Percentiles rank a stretch among this genome's conserved stretches.
These are phyloP conservation scores for Calypte anna DNA, from an alignment of 2,113 vertebrate species.

Conservation along the genomic window DNA sequence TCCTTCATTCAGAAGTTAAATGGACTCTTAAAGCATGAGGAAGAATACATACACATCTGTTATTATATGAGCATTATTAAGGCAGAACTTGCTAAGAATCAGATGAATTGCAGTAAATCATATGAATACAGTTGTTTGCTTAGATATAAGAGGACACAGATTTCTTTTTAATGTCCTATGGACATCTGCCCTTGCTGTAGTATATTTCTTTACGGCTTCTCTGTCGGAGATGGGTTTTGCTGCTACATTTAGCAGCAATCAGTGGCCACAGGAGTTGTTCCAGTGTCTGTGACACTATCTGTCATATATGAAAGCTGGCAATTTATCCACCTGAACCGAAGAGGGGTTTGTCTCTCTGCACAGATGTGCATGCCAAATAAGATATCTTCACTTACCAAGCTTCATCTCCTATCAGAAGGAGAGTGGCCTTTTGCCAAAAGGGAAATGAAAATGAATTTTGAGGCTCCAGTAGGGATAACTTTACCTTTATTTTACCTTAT, in stretches of 20 bases:
- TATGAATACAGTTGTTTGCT: slow-evolving; percentile 1
- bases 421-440: slow-evolving; percentile 16
- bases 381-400: neutral
- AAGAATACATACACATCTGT: slow-evolving; percentile 49
- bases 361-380: slow-evolving; percentile 21
- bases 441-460: neutral
- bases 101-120: slow-evolving; percentile 21
- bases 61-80: slow-evolving; percentile 40
- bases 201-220: neutral
- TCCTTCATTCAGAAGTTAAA: slow-evolving; percentile 69
- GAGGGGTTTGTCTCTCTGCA: neutral
- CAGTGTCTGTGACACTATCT: slow-evolving; percentile 47
- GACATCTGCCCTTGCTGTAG: neutral
- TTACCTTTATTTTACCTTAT: neutral
- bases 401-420: slow-evolving; percentile 1
- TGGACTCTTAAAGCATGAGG: slow-evolving; percentile 62
- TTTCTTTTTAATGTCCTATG: slow-evolving; percentile 2
- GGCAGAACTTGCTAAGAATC: slow-evolving; percentile 5
- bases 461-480: neutral
- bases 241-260: neutral
- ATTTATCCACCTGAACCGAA: slow-evolving; percentile 35
- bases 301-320: slow-evolving; percentile 43
- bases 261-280: slow-evolving; percentile 23
- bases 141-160: slow-evolving; percentile 1
- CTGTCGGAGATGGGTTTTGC: neutral